phyloP scores from a whole-genome alignment of 2,113 vertebrate species.

The Mesitornis unicolor region DNA sequence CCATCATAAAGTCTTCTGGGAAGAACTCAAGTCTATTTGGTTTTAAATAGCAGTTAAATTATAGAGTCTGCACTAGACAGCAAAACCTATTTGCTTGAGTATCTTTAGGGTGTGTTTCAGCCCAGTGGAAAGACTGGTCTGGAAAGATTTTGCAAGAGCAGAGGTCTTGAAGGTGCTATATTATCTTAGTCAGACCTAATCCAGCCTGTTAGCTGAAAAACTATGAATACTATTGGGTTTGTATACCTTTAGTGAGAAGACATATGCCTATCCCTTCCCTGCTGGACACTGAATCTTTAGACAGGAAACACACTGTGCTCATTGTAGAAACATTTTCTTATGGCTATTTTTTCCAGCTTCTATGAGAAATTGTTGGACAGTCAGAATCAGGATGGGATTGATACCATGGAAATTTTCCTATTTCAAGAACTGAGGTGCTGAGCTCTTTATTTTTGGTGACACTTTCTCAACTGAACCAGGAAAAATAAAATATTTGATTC shows the following conservation, averaged over 20 bases:
- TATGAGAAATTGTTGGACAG: not conserved
- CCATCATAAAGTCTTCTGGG: conserved; percentile 4
- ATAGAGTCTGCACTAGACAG: not conserved
- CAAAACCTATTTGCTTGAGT: not conserved
- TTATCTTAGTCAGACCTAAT: not conserved
- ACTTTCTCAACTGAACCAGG: not conserved
- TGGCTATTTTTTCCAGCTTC: not conserved
- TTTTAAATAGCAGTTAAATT: conserved; percentile 40
- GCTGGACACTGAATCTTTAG: not conserved
- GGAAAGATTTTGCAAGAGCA: conserved; percentile 7
- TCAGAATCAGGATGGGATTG: not conserved
- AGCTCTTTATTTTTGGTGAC: not conserved
- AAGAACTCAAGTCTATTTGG: not conserved
- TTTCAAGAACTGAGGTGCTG: not conserved
- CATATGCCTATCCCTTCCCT: not conserved
- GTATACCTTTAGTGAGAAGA: not conserved
- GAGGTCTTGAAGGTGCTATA: not conserved
- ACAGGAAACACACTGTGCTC: not conserved
- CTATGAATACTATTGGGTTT: not conserved
- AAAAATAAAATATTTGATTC: conserved; percentile 30
- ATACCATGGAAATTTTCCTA: not conserved
- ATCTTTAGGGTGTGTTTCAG: conserved; percentile 8
- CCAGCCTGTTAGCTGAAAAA: not conserved
- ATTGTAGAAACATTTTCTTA: not conserved
- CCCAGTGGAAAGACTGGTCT: not conserved